These are phyloP conservation scores for Sthenelais limicola DNA, from an alignment of 2,888 invertebrate species.

Conservation along the genomic window DNA sequence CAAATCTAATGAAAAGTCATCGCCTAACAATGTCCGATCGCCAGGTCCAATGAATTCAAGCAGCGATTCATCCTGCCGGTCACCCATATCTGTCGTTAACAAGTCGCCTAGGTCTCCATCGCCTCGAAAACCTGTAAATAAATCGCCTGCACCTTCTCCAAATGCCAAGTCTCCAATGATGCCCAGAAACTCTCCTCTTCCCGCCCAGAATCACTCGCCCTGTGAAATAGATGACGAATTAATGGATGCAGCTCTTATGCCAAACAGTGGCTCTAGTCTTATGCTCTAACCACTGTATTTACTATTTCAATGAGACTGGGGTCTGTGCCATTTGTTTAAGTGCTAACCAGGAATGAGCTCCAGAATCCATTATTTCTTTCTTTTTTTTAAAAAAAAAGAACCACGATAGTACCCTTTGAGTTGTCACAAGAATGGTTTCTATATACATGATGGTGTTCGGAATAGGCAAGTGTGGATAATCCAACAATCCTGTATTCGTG, in stretches of 20 bases:
- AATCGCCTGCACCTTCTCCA: constrained; percentile 35
- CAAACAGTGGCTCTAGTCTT: background rate
- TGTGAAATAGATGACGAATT: constrained; percentile 91
- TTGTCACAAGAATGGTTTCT: too few relatives aligned
- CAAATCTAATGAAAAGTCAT: constrained; percentile 22
- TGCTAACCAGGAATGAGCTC: too few relatives aligned
- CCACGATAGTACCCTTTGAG: too few relatives aligned
- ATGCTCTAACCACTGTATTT: constrained; percentile 1
- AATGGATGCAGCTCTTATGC: constrained; percentile 84
- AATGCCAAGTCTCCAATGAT: constrained; percentile 37
- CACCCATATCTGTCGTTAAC: background rate
- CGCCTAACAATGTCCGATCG: constrained; percentile 16
- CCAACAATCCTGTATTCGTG: too few relatives aligned
- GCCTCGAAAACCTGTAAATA: constrained; percentile 3
- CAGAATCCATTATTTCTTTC: too few relatives aligned
- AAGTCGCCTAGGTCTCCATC: constrained; percentile 37
- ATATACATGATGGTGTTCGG: too few relatives aligned
- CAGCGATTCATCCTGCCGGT: constrained; percentile 3
- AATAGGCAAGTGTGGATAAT: too few relatives aligned
- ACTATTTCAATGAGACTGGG: too few relatives aligned
- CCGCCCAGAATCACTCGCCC: constrained; percentile 62
- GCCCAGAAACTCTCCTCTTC: constrained; percentile 26
- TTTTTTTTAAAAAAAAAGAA: too few relatives aligned
- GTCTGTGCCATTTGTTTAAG: too few relatives aligned
- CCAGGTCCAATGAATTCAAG: background rate